Base-by-base conservation (phyloP, 2,113 vertebrate genomes). In the Pachycephala philippinensis region DNA sequence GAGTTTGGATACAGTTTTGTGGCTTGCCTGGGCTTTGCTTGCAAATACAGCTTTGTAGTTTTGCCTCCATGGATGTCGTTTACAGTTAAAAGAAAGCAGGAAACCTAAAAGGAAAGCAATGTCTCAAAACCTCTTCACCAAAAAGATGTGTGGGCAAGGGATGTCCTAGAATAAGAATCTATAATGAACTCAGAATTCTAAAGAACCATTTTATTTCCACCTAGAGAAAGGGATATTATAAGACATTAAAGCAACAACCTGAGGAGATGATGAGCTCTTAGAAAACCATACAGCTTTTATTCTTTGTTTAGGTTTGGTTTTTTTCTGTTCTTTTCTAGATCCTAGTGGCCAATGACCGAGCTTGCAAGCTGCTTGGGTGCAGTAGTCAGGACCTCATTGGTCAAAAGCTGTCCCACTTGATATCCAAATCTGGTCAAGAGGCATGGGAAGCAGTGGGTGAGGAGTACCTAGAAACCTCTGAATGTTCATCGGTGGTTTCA, bases 261-360 rank as follows among this genome's bases (percentile, higher is more conserved):
- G 23, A 64, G 45, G 40, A 66, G 19, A 12, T n/a, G 1, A 35
- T 54, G 52, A 22, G 30, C 23, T 68, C 13, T 47, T 68, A 45
- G 66, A 47, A 59, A 19, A 52, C 15, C 2, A 15, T 37, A 18
- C 4, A 61, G 24, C n/a, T 49, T 31, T 53, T 75, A 35, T 65
- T 93, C 56, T 77, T 75, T 60, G 31, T 63, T 95, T 44, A 54
- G 15, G 8, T 61, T 82, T 69, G 35, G 35, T 1, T 4, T 76
- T 69, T 72, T 79, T 69, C 28, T n/a, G 39, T 39, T 35, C 47
- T 56, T n/a, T 93, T 83, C 35, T 83, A 99, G 99, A 98, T 99
- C 95, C 90, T 99, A 33, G 98, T 99, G 80, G 98, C 98, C 80
- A 99, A 99, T 61, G 98, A 99, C 75, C 97, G 97, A 95, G 99